These are phyloP conservation scores for Calypte anna DNA, from an alignment of 2,113 vertebrate genomes.

Conservation along the genomic window DNA sequence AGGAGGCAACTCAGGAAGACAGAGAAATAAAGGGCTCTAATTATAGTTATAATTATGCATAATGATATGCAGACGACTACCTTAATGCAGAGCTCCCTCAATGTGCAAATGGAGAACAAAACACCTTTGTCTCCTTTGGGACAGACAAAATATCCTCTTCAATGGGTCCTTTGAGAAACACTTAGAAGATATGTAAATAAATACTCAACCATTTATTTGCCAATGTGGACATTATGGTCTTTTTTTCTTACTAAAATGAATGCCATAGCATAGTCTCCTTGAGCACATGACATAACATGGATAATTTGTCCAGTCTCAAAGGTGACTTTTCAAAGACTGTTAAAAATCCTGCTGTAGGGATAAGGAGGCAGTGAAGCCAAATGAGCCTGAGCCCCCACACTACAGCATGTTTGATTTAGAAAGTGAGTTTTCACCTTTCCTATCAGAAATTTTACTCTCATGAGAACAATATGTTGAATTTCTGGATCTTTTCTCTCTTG, in stretches of 20 bases:
- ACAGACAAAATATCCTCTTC: constrained; percentile 39
- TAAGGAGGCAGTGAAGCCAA: constrained; percentile 45
- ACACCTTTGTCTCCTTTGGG: constrained; percentile 41
- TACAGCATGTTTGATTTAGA: constrained; percentile 19
- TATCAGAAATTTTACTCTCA: neutral
- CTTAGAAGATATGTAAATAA: constrained; percentile 57
- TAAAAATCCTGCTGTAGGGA: constrained; percentile 3
- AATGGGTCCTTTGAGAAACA: constrained; percentile 49
- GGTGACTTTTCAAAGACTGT: constrained; percentile 49
- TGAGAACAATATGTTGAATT: constrained; percentile 10
- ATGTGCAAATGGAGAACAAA: constrained; percentile 19
- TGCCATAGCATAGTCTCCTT: constrained; percentile 11
- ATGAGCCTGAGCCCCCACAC: constrained; percentile 7
- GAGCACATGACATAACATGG: constrained; percentile 52
- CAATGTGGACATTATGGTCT: neutral
- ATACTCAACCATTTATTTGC: constrained; percentile 53
- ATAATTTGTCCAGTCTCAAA: constrained; percentile 59
- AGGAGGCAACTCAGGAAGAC: constrained; percentile 14
- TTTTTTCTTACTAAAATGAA: constrained; percentile 47
- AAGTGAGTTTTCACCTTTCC: constrained; percentile 52
- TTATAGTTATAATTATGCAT: constrained; percentile 55
- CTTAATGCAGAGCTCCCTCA: constrained; percentile 10
- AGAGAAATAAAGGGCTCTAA: constrained; percentile 45
- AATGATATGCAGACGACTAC: constrained; percentile 42
- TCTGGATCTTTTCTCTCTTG: neutral